Conservation (phyloP, 2,797 vertebrate species). For the Tenualosa ilisha region DNA sequence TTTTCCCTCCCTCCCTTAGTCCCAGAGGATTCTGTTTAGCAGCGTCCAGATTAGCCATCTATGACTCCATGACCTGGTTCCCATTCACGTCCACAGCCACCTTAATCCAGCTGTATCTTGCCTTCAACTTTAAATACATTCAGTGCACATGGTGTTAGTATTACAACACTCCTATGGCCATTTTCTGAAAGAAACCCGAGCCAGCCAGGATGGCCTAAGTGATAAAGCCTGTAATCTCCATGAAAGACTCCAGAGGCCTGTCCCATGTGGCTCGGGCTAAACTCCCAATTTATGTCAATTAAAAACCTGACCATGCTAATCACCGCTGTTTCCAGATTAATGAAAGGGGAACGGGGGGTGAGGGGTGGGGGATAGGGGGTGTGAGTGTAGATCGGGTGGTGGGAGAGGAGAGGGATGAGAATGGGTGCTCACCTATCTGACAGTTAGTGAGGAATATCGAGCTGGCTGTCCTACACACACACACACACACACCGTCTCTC, state of each 20-base stretch:
- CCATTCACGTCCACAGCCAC: neutral
- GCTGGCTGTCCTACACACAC: neutral
- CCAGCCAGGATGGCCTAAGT: neutral
- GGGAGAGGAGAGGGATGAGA: slow-evolving; percentile 31
- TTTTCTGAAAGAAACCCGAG: neutral
- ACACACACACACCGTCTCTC: neutral
- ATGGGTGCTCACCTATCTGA: slow-evolving; percentile 42
- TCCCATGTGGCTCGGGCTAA: slow-evolving; percentile 33
- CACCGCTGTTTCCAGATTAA: slow-evolving; percentile 49
- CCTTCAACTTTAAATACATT: neutral
- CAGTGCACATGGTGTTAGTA: neutral
- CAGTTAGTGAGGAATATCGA: slow-evolving; percentile 20
- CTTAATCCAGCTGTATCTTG: too few species aligned
- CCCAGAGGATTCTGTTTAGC: neutral
- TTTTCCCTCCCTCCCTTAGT: neutral
- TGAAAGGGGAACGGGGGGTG: slow-evolving; percentile 36
- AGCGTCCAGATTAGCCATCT: neutral
- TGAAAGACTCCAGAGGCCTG: slow-evolving; percentile 2
- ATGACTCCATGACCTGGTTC: neutral
- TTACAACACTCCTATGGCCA: neutral
- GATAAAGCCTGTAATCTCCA: neutral
- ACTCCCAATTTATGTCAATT: slow-evolving; percentile 51
- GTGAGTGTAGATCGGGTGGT: slow-evolving; percentile 31
- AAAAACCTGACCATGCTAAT: slow-evolving; percentile 55
- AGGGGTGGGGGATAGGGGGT: slow-evolving; percentile 32